These are phyloP conservation scores for Bambusicola thoracicus DNA, from an alignment of 2,113 vertebrate species.

Conservation along the genomic window DNA sequence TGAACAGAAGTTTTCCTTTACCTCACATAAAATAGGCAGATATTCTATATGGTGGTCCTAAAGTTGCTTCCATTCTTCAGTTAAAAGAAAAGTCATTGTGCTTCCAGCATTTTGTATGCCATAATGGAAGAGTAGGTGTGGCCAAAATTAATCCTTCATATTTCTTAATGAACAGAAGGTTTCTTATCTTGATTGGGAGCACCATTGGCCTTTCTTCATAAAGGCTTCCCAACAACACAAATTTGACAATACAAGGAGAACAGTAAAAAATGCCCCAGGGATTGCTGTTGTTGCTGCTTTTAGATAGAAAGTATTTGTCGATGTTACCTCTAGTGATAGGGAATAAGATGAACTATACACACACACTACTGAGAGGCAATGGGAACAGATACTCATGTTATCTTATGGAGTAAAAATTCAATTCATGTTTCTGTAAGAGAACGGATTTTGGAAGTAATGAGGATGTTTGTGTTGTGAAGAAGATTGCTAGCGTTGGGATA, in stretches of 20 bases:
- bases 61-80: background rate
- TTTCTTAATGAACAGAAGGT: background rate
- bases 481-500: background rate
- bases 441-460: background rate
- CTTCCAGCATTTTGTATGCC: background rate
- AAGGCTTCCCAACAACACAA: background rate
- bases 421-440: background rate
- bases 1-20: background rate
- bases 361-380: rapidly evolving
- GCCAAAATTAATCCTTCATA: background rate
- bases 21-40: background rate
- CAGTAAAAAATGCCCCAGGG: background rate
- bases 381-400: background rate
- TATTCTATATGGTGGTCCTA: background rate
- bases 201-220: background rate
- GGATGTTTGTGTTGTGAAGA: background rate
- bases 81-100: background rate
- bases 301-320: background rate
- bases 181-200: background rate
- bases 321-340: background rate
- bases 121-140: background rate
- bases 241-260: background rate
- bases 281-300: background rate
- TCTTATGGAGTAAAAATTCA: background rate
- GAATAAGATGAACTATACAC: background rate